Base-by-base conservation (phyloP, 2,797 vertebrate species). In the Schizopygopsis pylzovi region DNA sequence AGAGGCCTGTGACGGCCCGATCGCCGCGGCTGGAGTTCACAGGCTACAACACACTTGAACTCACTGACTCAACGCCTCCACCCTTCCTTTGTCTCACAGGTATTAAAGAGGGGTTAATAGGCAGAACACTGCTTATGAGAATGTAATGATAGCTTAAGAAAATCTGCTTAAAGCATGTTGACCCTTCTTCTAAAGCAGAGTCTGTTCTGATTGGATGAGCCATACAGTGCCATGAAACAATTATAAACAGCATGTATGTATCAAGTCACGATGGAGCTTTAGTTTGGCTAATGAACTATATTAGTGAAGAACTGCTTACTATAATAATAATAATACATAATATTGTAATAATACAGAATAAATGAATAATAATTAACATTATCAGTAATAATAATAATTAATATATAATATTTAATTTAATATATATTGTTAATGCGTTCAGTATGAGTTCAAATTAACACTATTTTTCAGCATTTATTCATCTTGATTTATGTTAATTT, bases 81-180 rank as follows among this genome's bases (percentile, higher is more conserved):
- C 8, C 47, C 45, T 47, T 65, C 41, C 73, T 87, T 87, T 85
- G 71, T 88, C 61, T 81, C 65, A 18, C 15, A 43, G 76, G 49
- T 37, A 77, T 39, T 56, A 67, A 79, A 65, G 79, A 76, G 45
- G 56, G 88, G 83, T 89, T 88, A 87, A 85, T 68, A 77, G 79
- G 68, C 61, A 56, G 10, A 85, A 75, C 59, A 25, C 49, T 16
- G 72, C 71, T 83, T 49, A 80, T 70, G 77, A 81, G 56, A 45
- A 63, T n/a, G 37, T 75, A 89, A 90, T 33, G 18, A 63, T 61
- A 76, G 63, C 72, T 79, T 84, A 67, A 83, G 83, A 43, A 84
- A 84, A 83, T 72, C 63, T 39, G 79, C 72, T 54, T 82, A 65
- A 73, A 37, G 67, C 12, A 67, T 10, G 67, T 88, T 75, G 82